Evolutionary conservation across 1,140 invertebrate species (phyloP), one percentile per base, ranked within the genome.

Genomic region (Rhopalosiphum padi): DNA sequence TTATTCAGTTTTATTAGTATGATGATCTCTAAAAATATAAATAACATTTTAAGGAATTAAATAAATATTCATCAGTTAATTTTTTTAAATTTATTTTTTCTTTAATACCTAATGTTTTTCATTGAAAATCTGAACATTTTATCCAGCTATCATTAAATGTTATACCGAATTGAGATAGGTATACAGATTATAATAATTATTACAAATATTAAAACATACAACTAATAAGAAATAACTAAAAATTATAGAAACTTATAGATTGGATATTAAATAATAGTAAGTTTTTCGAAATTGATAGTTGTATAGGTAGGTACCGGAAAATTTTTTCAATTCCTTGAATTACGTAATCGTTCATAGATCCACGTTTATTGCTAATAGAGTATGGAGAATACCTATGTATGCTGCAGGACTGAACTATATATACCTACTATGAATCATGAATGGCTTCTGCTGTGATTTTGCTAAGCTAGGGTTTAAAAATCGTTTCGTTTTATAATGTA

Each of bases 381-480:
- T 88, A 37, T 88, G 30, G 41, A 68, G 55, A 90, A 90, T 90
- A 43, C 89, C 37, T 90, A 43, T 68, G 22, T 89, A 55, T 37
- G 46, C n/a, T 37, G 48, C 30, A 53, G 35, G 35, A 25, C 23
- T 55, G 1, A 89, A 35, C 2, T 89, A 30, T 25, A 68, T 23
- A 83, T 43, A 85, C 9, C 22, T n/a, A 8, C 7, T 35, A 87
- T 87, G 11, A 68, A 83, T 37, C 22, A 88, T 88, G 87, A 89
- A 89, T 89, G 88, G 88, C 89, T 90, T 90, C 89, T n/a, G 30
- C n/a, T 6, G 55, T 43, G 89, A 90, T 68, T 90, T 90, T 90
- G 15, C 43, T 90, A 90, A 41, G 53, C 37, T 90, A 18, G 88
- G 48, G 35, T 55, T 89, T 41, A 89, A 89, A 89, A 89, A 37